Evolutionary conservation across 1,140 invertebrate genomes (phyloP).

Genomic region (Hylaeus volcanicus): DNA sequence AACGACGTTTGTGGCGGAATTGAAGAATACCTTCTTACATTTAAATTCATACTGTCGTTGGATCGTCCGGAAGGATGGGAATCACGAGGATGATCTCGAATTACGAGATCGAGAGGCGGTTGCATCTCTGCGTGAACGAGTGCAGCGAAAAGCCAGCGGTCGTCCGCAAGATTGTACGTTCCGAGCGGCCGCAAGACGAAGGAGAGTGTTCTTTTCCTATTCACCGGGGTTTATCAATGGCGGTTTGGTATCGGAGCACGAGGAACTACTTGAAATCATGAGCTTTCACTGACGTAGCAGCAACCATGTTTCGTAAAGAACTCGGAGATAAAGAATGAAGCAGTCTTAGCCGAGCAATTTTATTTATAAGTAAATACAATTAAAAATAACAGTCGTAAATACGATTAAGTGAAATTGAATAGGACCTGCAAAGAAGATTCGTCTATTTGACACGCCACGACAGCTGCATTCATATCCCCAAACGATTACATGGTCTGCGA

Average conservation of each 20-base stretch:
- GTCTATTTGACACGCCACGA: neutral
- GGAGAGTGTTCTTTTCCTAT: constrained; percentile 43
- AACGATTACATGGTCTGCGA: neutral
- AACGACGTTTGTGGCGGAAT: too few species aligned
- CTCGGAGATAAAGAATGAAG: too few species aligned
- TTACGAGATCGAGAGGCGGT: constrained; percentile 47
- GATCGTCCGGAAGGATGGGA: neutral
- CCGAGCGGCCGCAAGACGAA: constrained; percentile 32
- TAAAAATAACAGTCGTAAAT: too few species aligned
- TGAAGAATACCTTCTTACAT: too few species aligned
- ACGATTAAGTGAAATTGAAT: too few species aligned
- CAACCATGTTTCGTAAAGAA: too few species aligned
- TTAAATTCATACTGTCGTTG: neutral
- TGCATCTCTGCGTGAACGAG: constrained; percentile 9
- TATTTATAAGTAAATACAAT: too few species aligned
- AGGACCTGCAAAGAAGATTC: neutral
- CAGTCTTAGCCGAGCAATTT: too few species aligned
- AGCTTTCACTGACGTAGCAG: constrained; percentile 7
- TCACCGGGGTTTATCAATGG: constrained; percentile 63
- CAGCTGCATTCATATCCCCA: neutral
- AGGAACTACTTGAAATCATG: constrained; percentile 10
- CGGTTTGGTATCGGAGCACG: constrained; percentile 36
- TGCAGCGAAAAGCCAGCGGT: constrained; percentile 56
- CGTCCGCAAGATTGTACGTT: constrained; percentile 72
- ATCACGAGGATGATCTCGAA: constrained; percentile 50